Conservation (phyloP, 1,140 invertebrate genomes). For the Dendrolimus punctatus region DNA sequence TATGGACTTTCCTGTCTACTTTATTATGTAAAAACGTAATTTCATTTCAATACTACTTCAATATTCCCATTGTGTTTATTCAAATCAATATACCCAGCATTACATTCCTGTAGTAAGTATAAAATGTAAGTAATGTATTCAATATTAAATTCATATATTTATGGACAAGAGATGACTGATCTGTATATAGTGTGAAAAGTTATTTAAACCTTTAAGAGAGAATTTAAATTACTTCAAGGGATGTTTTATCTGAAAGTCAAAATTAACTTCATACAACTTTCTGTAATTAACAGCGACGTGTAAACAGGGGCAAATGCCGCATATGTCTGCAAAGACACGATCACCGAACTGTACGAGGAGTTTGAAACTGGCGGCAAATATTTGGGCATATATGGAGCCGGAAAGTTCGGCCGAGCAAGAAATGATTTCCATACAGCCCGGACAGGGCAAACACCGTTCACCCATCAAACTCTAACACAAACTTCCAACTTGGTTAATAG, state of each 20-base stretch:
- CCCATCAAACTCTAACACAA: constrained; percentile 60
- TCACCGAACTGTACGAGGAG: constrained; percentile 37
- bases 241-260: neutral
- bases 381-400: constrained; percentile 46
- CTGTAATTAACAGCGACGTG: constrained; percentile 18
- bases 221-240: neutral
- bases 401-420: constrained; percentile 55
- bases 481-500: constrained; percentile 60
- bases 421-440: constrained; percentile 59
- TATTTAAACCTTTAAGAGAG: too few relatives aligned
- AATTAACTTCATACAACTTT: constrained; percentile 9
- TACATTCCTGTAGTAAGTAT: too few relatives aligned
- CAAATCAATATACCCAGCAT: too few relatives aligned
- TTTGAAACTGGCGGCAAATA: constrained; percentile 48
- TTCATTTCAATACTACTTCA: too few relatives aligned
- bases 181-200: too few relatives aligned
- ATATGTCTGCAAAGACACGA: constrained; percentile 37
- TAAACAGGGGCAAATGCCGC: constrained; percentile 25
- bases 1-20: too few relatives aligned
- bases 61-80: too few relatives aligned
- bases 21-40: too few relatives aligned
- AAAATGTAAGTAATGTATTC: too few relatives aligned
- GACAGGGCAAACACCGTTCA: constrained; percentile 47
- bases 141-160: too few relatives aligned
- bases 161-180: too few relatives aligned